Base-by-base conservation (phyloP, 2,797 vertebrate genomes). In the Hybognathus amarus region DNA sequence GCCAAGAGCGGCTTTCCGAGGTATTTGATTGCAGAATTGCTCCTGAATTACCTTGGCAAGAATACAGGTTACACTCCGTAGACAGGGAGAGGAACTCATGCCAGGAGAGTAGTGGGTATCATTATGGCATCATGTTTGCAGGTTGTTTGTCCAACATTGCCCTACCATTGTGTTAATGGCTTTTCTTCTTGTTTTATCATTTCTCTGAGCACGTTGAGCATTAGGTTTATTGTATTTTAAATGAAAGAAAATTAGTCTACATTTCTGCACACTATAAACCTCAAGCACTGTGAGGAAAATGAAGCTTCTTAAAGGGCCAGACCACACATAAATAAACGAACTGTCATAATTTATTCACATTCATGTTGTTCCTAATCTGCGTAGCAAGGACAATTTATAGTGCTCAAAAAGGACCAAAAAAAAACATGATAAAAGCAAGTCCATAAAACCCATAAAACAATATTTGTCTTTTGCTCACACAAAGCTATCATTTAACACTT, bases 11-110 rank as follows among this genome's bases (percentile, higher is more conserved):
- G 71, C 85, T 89, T 88, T 91, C 61, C 11, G 84, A 88, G 90
- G 86, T 90, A 89, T 90, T 90, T 87, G 88, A 91, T 86, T 89
- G 85, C 88, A 90, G 88, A 90, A 88, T 86, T 84, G 81, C 88
- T 86, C 80, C 85, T 83, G 74, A 85, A 67, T 91, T 92, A 92
- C 90, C 88, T 88, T 89, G 81, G 83, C 88, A 87, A 88, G 85
- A 85, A 88, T 91, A 70, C 83, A 83, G 88, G 88, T 85, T 84
- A 66, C 74, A 73, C 86, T 88, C 79, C 69, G 80, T 87, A 85
- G 87, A 78, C 69, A 61, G 83, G 77, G 33, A 18, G 80, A 84
- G 69, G 54, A 77, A 59, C 52, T 80, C 89, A 80, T 89, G 82
- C 87, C 24, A 4, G 80, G 74, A 85, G 64, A 54, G 79, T 22